These are phyloP conservation scores for Oxystoma pomonae DNA, from an alignment of 2,888 invertebrate genomes.

Conservation along the genomic window DNA sequence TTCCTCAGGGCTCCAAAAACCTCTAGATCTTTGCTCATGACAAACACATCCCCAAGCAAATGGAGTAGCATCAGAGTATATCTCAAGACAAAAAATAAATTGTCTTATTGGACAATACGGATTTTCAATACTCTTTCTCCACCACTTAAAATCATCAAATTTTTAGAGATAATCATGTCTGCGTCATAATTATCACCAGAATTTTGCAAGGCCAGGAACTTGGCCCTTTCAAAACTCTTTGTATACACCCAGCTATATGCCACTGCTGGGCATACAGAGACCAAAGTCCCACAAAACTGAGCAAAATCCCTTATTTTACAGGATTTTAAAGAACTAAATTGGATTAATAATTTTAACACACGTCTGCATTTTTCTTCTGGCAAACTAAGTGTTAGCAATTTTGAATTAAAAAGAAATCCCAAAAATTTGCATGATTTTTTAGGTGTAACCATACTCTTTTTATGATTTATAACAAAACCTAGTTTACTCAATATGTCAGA, in stretches of 20 bases:
- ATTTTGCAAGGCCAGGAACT: background rate
- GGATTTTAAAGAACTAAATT: conserved; percentile 1
- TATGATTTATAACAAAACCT: conserved; percentile 25
- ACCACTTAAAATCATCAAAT: conserved; percentile 3
- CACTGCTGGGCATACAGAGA: background rate
- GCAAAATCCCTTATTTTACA: conserved; percentile 1
- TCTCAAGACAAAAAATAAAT: conserved; percentile 19
- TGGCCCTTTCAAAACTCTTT: background rate
- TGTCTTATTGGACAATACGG: conserved; percentile 13
- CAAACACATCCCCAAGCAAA: conserved; percentile 11
- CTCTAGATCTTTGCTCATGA: background rate
- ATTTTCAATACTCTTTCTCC: conserved; percentile 7
- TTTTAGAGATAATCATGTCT: background rate
- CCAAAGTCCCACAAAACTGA: background rate
- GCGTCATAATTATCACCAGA: conserved; percentile 1
- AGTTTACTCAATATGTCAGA: conserved; percentile 9
- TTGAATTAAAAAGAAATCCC: conserved; percentile 21
- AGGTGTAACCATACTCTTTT: conserved; percentile 24
- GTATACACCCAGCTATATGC: conserved; percentile 4
- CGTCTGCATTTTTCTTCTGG: background rate
- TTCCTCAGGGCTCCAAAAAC: background rate
- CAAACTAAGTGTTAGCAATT: background rate
- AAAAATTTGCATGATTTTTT: conserved; percentile 18
- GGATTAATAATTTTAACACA: background rate
- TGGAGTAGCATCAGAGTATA: conserved; percentile 28